Evolutionary conservation across 2,888 invertebrate genomes (phyloP).

Genomic region (Lypha dubia): DNA sequence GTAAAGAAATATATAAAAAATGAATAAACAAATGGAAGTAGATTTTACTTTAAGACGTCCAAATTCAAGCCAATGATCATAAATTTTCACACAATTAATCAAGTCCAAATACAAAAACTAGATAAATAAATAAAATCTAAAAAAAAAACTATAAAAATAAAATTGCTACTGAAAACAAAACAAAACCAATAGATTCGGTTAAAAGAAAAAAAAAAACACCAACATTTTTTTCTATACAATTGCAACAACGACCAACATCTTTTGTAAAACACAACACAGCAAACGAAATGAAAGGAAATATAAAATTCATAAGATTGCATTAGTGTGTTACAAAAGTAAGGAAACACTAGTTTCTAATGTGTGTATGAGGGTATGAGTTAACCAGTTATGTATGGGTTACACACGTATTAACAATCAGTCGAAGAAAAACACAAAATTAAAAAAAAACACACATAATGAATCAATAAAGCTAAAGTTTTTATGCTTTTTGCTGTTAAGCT

Average conservation of each 20-base stretch:
- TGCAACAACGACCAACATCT: slow-evolving; percentile 10
- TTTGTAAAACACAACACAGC: neutral
- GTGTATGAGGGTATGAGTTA: neutral
- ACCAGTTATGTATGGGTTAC: slow-evolving; percentile 4
- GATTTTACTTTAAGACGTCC: slow-evolving; percentile 11
- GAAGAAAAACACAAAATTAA: slow-evolving; percentile 1
- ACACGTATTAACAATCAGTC: slow-evolving; percentile 34
- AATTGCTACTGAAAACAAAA: slow-evolving; percentile 42
- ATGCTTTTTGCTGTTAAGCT: neutral
- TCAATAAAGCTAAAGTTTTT: slow-evolving; percentile 40
- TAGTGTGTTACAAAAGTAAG: slow-evolving; percentile 14
- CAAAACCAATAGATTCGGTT: slow-evolving; percentile 42
- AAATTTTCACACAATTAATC: slow-evolving; percentile 69
- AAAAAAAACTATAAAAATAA: slow-evolving; percentile 16
- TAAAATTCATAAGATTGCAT: slow-evolving; percentile 8
- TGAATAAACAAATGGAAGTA: neutral
- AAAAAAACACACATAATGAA: slow-evolving; percentile 18
- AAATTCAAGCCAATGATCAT: slow-evolving; percentile 57
- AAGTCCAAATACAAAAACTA: slow-evolving; percentile 30
- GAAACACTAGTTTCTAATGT: neutral
- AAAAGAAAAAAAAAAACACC: neutral
- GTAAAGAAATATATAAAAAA: too few relatives aligned
- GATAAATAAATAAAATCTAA: slow-evolving; percentile 23
- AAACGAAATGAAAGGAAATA: slow-evolving; percentile 20
- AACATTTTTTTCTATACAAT: neutral